Base-by-base conservation (phyloP, 2,113 vertebrate species). In the Prietella phreatophila region DNA sequence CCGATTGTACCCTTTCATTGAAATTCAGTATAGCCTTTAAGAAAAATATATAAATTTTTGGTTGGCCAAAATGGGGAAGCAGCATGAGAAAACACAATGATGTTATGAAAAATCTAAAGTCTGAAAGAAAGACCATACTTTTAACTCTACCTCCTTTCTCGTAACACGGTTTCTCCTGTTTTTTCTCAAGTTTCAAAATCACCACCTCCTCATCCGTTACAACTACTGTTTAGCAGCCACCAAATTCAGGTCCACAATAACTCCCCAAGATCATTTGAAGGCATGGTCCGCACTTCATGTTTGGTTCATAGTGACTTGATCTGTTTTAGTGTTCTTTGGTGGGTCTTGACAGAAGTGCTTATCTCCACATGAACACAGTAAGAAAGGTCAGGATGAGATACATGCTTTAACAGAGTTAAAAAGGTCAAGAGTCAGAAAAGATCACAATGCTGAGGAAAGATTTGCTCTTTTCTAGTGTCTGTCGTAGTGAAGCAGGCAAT, bases 401-500 rank as follows among this genome's bases (percentile, higher is more conserved):
- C 39, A 82, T 22, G 78, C 88, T 85, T 82, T 61, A 33, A 63
- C 67, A 75, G 88, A 73, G 53, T 85, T 53, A 61, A 36, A 79
- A 83, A 89, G 65, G 86, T 78, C 84, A 76, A 76, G 83, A 85
- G 73, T 85, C 80, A 61, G 55, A 61, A 87, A 83, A 60, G 65
- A 73, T 87, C 65, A 83, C 22, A 39, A 56, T 75, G 30, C 39
- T n/a, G n/a, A 50, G 56, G 58, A 75, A 85, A 53, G 53, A 82
- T 58, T 55, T 87, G 53, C 79, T 83, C 65, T 87, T 82, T 83
- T 87, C 61, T 65, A 55, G 22, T 22, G 42, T 36, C 39, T 22
- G 19, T 67, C 58, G 10, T 85, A 36, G 22, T 27, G 58, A 7
- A 65, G 83, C 58, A 58, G 56, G 86, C 81, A 81, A 47, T 9